Evolutionary conservation across 2,888 invertebrate genomes (phyloP).

Genomic region (Augochlorella aurata): DNA sequence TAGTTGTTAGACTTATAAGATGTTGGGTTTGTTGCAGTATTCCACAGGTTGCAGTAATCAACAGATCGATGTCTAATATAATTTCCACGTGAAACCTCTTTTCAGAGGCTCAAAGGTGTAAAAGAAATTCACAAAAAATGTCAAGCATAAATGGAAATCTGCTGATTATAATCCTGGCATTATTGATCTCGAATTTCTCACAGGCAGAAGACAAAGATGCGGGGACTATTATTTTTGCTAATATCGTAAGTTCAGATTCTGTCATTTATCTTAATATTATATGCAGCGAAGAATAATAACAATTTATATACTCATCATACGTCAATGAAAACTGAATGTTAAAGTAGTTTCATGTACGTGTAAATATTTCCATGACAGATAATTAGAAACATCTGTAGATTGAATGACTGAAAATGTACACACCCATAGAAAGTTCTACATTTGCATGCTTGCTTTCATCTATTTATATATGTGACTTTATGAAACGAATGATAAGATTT

Average conservation of each 20-base stretch:
- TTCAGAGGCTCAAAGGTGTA: conserved; percentile 1
- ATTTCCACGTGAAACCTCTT: conserved; percentile 36
- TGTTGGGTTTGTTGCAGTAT: conserved; percentile 33
- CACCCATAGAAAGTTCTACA: not conserved
- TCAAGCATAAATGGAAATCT: conserved; percentile 36
- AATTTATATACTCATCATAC: not conserved
- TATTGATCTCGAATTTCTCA: conserved; percentile 16
- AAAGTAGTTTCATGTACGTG: not conserved
- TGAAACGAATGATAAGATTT: not conserved
- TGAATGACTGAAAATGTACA: not conserved
- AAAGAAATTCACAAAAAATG: conserved; percentile 18
- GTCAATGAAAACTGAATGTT: not conserved
- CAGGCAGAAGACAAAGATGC: conserved; percentile 60
- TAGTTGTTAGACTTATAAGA: not conserved
- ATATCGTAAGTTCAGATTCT: conserved; percentile 73
- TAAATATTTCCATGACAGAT: not conserved
- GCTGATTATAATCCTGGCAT: conserved; percentile 16
- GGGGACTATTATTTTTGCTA: conserved; percentile 76
- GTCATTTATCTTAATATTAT: not conserved
- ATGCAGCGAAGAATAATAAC: not conserved
- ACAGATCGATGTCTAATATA: conserved; percentile 44
- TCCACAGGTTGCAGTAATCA: conserved; percentile 61
- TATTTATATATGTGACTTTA: not conserved
- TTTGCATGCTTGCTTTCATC: not conserved
- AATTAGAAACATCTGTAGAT: not conserved